Evolutionary conservation across 2,888 invertebrate genomes (phyloP), one percentile per base, ranked within the genome.

Genomic region (Thymelicus sylvestris): DNA sequence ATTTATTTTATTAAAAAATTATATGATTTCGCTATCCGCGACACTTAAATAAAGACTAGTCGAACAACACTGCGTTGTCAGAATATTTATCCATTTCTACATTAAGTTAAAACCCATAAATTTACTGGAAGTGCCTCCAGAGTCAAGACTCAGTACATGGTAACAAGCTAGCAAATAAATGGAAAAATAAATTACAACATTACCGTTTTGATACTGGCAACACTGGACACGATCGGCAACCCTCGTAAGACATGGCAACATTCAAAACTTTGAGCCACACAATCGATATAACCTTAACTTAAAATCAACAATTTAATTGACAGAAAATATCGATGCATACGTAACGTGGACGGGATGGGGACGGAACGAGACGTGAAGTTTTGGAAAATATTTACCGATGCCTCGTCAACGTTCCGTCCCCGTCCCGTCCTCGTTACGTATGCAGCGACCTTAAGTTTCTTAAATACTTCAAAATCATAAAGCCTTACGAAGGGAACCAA

Each of bases 21-120:
- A 79, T 75, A 78, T 77, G 66, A 69, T 76, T 75, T 76, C 73
- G 75, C 75, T 75, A 75, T 75, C 72, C 74, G 69, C 67, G 75
- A 74, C 70, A 77, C 80, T 81, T 81, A 83, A 77, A 78, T 78
- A 80, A 82, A 76, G 88, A 88, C 88, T 88, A 88, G 88, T 84
- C 77, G 81, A 80, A 85, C 82, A 86, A 86, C 86, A 79, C 80
- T 78, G 66, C 15, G 52, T 63, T 48, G 47, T 39, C 52, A 19
- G 50, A 55, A 65, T 47, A 55, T 65, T 60, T 66, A 44, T 44
- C 44, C 24, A 31, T 66, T 57, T 44, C 44, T 66, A 57, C 13
- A 57, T 57, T 38, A 57, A 57, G 31, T 57, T 57, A 57, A 44
- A 47, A 55, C 19, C 15, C 52, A 65, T 52, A 52, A 7, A 31